Evolutionary conservation across 2,113 vertebrate genomes (phyloP).

Genomic region (Ailuropoda melanoleuca): DNA sequence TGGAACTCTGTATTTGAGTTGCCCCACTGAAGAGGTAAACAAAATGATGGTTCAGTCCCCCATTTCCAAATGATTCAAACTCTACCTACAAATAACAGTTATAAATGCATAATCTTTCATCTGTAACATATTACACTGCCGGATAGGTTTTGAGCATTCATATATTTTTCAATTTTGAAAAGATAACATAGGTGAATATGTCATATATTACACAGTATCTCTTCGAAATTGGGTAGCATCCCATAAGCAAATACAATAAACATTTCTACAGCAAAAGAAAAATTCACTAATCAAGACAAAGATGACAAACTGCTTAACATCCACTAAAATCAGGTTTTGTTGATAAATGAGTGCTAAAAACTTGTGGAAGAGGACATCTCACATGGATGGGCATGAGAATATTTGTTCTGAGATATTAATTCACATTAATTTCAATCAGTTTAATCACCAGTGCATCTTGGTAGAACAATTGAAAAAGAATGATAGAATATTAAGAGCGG

Average conservation of each 20-base stretch:
- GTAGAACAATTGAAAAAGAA: background rate
- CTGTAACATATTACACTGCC: background rate
- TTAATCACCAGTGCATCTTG: background rate
- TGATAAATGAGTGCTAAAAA: background rate
- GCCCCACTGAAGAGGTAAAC: background rate
- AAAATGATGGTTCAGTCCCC: background rate
- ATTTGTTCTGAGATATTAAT: background rate
- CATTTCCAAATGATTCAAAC: background rate
- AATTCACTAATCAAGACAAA: background rate
- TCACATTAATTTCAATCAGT: background rate
- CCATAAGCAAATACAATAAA: background rate
- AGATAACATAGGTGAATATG: background rate
- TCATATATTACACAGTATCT: background rate
- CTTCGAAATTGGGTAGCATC: background rate
- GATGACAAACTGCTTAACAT: background rate
- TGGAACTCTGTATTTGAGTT: background rate
- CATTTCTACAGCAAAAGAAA: background rate
- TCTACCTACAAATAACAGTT: background rate
- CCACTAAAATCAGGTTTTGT: background rate
- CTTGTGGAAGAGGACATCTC: background rate
- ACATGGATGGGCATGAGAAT: background rate
- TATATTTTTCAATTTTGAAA: background rate
- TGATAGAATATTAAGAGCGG: background rate
- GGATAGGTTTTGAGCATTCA: background rate
- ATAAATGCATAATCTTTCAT: background rate